phyloP scores from a whole-genome alignment of 2,113 vertebrate genomes.

The Seriola dumerili region DNA sequence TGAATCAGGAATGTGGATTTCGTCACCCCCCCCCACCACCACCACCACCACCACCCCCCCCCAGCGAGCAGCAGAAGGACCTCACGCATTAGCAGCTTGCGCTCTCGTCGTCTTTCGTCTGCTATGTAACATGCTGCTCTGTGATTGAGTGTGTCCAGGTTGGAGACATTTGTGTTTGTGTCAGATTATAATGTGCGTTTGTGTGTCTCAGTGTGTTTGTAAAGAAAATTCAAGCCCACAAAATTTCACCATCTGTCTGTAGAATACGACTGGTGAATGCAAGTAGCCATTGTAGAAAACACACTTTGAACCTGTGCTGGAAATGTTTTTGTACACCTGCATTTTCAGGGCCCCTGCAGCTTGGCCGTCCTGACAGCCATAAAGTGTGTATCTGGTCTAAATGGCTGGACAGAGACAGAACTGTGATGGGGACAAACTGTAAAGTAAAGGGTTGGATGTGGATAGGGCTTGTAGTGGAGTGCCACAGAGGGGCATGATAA shows the following conservation, averaged over 20 bases:
- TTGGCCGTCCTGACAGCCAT: neutral
- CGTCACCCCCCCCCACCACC: constrained; percentile 22
- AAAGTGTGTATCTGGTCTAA: neutral
- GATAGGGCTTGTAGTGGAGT: constrained; percentile 33
- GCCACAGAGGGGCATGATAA: constrained; percentile 40
- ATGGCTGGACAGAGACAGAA: constrained; percentile 21
- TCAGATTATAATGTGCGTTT: constrained; percentile 29
- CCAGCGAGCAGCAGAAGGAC: constrained; percentile 50
- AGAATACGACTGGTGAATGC: constrained; percentile 16
- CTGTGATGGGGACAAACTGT: constrained; percentile 11
- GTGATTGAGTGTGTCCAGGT: constrained; percentile 21
- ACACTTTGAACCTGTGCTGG: neutral
- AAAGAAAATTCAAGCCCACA: neutral
- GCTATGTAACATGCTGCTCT: constrained; percentile 28
- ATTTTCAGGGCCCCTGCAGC: neutral
- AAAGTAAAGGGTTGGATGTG: constrained; percentile 24
- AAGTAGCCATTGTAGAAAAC: neutral
- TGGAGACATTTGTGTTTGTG: constrained; percentile 32
- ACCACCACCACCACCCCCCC: neutral
- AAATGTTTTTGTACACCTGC: neutral
- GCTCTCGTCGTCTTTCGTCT: constrained; percentile 15
- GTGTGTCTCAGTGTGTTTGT: constrained; percentile 13
- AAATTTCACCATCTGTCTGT: constrained; percentile 38
- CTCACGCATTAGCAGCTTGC: constrained; percentile 30
- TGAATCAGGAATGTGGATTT: constrained; percentile 63